A percentile compares a stretch with the other conserved stretches of the same genome.
Evolutionary conservation across 2,888 invertebrate species (phyloP).

Genomic region (Lucinisca nassula): DNA sequence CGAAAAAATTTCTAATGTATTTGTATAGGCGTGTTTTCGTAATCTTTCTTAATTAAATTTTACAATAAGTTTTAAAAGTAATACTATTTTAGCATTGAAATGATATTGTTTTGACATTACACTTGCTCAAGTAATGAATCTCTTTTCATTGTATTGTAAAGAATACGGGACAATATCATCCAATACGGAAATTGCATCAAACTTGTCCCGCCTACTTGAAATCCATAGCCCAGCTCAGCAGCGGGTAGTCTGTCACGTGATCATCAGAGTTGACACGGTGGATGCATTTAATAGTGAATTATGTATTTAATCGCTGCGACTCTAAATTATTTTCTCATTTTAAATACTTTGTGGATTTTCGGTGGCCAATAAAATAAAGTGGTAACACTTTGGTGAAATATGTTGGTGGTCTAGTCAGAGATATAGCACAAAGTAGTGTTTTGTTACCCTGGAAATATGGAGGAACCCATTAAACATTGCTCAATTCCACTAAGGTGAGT

Average conservation of each 20-base stretch:
- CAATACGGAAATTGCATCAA: conserved; percentile 18
- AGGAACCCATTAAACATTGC: background rate
- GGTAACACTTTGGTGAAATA: background rate
- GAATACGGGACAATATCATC: background rate
- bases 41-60: too few relatives aligned
- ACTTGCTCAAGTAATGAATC: too few relatives aligned
- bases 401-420: conserved; percentile 19
- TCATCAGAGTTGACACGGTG: background rate
- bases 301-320: conserved; percentile 61
- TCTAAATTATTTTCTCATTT: conserved; percentile 57
- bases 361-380: conserved; percentile 12
- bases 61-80: too few relatives aligned
- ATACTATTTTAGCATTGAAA: too few relatives aligned
- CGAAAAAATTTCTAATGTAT: too few relatives aligned
- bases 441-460: too few relatives aligned
- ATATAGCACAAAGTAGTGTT: too few relatives aligned
- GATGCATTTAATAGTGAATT: background rate
- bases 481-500: background rate
- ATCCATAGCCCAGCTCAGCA: conserved; percentile 40
- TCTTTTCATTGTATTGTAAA: too few relatives aligned
- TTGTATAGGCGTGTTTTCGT: too few relatives aligned
- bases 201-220: conserved; percentile 29
- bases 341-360: conserved; percentile 54
- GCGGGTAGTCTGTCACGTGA: conserved; percentile 50
- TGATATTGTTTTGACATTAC: too few relatives aligned